Evolutionary conservation across 2,113 vertebrate genomes (phyloP).

Genomic region (Anarrhichthys ocellatus): DNA sequence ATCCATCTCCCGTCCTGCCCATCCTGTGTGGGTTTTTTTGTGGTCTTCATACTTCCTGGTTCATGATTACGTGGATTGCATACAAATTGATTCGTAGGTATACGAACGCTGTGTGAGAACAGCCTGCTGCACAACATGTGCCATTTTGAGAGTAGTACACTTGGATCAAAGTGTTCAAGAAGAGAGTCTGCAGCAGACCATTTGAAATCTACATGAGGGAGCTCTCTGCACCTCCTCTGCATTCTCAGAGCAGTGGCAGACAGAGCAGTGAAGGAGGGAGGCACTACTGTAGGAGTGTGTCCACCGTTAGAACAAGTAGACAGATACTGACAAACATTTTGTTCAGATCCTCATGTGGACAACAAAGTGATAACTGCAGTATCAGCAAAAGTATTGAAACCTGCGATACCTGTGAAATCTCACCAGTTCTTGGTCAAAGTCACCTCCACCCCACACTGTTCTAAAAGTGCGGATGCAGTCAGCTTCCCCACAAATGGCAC

Average conservation of each 20-base stretch:
- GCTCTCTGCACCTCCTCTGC: slow-evolving; percentile 4
- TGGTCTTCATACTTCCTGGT: neutral
- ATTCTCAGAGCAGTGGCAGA: neutral
- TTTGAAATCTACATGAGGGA: neutral
- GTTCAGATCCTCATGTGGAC: neutral
- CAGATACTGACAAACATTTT: neutral
- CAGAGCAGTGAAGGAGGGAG: neutral
- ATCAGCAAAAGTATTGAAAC: neutral
- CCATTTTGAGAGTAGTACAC: neutral
- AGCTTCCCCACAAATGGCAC: neutral
- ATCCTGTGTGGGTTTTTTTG: neutral
- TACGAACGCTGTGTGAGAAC: neutral
- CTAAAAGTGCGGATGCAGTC: neutral
- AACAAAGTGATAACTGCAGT: neutral
- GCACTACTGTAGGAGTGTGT: neutral
- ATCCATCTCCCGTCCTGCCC: neutral
- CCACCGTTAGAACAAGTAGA: neutral
- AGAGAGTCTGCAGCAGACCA: neutral
- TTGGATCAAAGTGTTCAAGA: neutral
- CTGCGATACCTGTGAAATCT: neutral
- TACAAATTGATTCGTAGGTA: neutral
- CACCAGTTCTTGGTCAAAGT: neutral
- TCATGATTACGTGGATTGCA: neutral
- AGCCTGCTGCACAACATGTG: neutral
- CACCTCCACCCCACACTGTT: neutral